Conservation (phyloP, 1,140 invertebrate genomes). For the Ceratosolen solmsi region DNA sequence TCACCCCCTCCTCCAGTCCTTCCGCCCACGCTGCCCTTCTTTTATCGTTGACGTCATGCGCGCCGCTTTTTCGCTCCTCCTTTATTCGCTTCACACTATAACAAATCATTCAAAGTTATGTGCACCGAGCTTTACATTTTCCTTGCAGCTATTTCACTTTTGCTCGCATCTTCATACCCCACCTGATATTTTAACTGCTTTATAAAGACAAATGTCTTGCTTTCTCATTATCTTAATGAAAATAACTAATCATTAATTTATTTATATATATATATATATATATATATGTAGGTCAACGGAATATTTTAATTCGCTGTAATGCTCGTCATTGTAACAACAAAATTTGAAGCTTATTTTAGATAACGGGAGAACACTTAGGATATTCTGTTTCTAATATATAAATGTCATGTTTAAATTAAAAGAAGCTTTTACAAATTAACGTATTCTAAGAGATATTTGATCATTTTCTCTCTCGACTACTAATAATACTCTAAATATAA, state of each 20-base stretch:
- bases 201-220: neutral
- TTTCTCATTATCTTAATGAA: neutral
- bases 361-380: no score
- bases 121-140: neutral
- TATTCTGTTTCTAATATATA: no score
- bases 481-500: no score
- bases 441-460: no score
- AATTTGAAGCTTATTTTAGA: no score
- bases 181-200: neutral
- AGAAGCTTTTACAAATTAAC: no score
- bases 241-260: neutral
- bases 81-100: conserved; percentile 30
- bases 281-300: no score
- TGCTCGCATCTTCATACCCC: neutral
- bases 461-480: no score
- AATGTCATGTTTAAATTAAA: no score
- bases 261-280: no score
- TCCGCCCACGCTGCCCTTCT: neutral
- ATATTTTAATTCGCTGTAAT: no score
- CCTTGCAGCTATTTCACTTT: conserved; percentile 12
- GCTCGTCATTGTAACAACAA: no score
- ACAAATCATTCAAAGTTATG: conserved; percentile 45
- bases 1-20: neutral
- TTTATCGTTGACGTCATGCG: conserved; percentile 50
- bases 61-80: conserved; percentile 38